Conservation (phyloP, 1,140 invertebrate genomes). For the Pogonomyrmex barbatus region DNA sequence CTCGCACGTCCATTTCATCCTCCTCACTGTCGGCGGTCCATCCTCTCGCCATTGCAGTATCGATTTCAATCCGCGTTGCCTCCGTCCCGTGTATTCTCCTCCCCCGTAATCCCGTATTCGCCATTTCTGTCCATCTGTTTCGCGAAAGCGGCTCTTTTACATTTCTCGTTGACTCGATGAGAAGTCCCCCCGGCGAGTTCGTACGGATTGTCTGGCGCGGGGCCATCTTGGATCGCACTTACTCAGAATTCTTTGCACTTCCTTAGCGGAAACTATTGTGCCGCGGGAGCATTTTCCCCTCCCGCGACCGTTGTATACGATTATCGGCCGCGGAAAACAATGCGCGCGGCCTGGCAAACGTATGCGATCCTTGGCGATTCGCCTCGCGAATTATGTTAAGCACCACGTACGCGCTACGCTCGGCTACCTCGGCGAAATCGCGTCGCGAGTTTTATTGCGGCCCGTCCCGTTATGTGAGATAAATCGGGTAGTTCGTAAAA, state of each 20-base stretch:
- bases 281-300: neutral
- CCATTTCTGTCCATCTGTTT: constrained; percentile 58
- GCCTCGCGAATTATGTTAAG: constrained; percentile 57
- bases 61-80: constrained; percentile 68
- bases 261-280: neutral
- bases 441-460: constrained; percentile 51
- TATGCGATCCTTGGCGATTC: constrained; percentile 46
- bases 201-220: constrained; percentile 63
- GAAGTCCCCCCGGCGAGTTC: constrained; percentile 29
- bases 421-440: constrained; percentile 57
- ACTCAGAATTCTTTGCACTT: constrained; percentile 38
- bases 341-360: constrained; percentile 40
- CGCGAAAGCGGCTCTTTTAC: constrained; percentile 63
- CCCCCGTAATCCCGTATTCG: neutral
- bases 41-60: constrained; percentile 41
- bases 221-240: constrained; percentile 56
- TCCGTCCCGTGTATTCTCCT: neutral
- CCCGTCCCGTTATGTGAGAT: constrained; percentile 45
- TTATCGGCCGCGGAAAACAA: constrained; percentile 44
- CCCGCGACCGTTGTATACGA: constrained; percentile 45
- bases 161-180: constrained; percentile 61
- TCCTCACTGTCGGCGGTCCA: constrained; percentile 18
- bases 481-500: constrained; percentile 49
- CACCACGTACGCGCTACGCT: constrained; percentile 44
- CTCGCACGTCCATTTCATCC: neutral